Conservation (phyloP, 2,888 invertebrate species). For the Drosophila sordidula region DNA sequence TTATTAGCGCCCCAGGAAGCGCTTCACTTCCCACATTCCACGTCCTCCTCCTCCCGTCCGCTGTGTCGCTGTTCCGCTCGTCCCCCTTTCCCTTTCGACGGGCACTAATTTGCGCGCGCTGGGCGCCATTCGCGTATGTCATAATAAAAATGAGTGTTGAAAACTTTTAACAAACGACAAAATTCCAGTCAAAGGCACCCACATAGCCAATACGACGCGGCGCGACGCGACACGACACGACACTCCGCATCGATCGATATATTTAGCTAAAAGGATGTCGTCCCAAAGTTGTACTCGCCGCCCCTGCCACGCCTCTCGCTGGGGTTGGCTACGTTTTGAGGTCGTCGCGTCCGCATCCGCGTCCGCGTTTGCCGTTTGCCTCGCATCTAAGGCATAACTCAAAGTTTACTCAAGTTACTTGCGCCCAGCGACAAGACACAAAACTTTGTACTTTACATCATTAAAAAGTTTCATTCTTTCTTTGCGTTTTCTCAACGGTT, state of each 20-base stretch:
- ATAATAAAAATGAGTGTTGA: slow-evolving; percentile 79
- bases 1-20: slow-evolving; percentile 64
- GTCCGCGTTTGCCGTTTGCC: slow-evolving; percentile 27
- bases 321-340: slow-evolving; percentile 57
- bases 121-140: slow-evolving; percentile 59
- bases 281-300: slow-evolving; percentile 33
- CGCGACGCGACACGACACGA: not conserved
- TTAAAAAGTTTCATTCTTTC: slow-evolving; percentile 82
- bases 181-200: slow-evolving; percentile 60
- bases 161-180: slow-evolving; percentile 78
- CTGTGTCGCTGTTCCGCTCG: not conserved
- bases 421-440: slow-evolving; percentile 73
- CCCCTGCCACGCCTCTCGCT: slow-evolving; percentile 7
- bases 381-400: slow-evolving; percentile 75
- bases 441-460: slow-evolving; percentile 84
- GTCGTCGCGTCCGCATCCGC: slow-evolving; percentile 51
- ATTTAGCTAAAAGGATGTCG: slow-evolving; percentile 69
- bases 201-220: slow-evolving; percentile 19
- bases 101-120: slow-evolving; percentile 62
- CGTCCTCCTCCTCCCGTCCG: too few species aligned
- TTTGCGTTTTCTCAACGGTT: slow-evolving; percentile 46
- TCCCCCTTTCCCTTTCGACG: not conserved
- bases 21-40: slow-evolving; percentile 1
- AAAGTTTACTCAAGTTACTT: slow-evolving; percentile 80
- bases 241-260: slow-evolving; percentile 64